Evolutionary conservation across 2,113 vertebrate genomes (phyloP).

Genomic region (Tiliqua scincoides): DNA sequence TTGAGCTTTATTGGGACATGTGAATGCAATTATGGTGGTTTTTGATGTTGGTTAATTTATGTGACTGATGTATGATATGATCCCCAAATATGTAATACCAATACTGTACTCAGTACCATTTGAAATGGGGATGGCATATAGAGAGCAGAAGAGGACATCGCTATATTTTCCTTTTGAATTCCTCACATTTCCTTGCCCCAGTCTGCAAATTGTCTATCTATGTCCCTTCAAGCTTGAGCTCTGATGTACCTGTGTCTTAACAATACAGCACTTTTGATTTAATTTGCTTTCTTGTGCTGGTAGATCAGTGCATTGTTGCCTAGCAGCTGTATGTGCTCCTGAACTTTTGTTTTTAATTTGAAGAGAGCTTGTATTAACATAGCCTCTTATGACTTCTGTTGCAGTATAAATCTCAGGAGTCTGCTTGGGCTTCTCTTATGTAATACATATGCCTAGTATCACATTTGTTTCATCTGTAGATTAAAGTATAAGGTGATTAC

Average conservation of each 20-base stretch:
- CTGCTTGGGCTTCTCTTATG: not conserved
- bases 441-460: not conserved
- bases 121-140: not conserved
- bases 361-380: not conserved
- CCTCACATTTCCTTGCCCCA: not conserved
- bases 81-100: not conserved
- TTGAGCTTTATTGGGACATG: too few species aligned
- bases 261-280: not conserved
- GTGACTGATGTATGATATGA: not conserved
- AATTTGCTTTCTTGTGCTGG: not conserved
- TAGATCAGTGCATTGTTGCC: constrained; percentile 1
- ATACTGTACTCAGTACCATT: not conserved
- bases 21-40: not conserved
- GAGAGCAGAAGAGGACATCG: not conserved
- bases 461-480: not conserved
- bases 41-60: not conserved
- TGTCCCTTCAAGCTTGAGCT: not conserved
- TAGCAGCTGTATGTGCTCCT: not conserved
- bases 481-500: not conserved
- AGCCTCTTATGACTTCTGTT: not conserved
- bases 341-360: not conserved
- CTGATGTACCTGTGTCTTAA: not conserved
- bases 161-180: not conserved
- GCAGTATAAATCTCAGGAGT: not conserved
- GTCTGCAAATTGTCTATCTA: not conserved